Evolutionary conservation across 2,113 vertebrate genomes (phyloP).

Genomic region (Pipa parva): DNA sequence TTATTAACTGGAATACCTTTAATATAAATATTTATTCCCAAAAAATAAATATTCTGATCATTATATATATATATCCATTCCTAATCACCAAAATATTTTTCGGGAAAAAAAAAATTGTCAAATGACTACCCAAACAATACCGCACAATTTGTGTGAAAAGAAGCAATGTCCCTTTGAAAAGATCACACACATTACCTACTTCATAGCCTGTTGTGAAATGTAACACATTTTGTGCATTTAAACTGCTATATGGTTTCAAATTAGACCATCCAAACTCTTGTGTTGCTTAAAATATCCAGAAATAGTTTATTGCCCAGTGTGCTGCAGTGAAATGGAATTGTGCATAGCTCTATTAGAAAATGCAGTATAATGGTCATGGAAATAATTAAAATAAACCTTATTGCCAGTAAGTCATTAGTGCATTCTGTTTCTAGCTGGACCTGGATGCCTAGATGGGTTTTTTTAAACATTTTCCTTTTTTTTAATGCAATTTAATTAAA

Average conservation of each 20-base stretch:
- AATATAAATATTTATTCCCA: too few species aligned
- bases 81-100: too few species aligned
- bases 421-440: background rate
- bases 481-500: conserved; percentile 29
- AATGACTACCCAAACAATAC: too few species aligned
- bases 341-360: conserved; percentile 1
- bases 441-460: conserved; percentile 12
- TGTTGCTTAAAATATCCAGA: conserved; percentile 4
- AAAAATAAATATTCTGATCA: too few species aligned
- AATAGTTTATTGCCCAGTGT: conserved; percentile 17
- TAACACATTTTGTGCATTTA: background rate
- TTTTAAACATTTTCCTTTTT: conserved; percentile 29
- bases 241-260: conserved; percentile 1
- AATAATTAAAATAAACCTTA: background rate
- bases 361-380: conserved; percentile 12
- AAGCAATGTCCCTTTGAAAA: background rate
- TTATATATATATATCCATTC: too few species aligned
- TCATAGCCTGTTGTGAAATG: background rate
- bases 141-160: too few species aligned
- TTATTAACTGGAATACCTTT: too few species aligned
- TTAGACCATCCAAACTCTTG: background rate
- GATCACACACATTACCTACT: background rate
- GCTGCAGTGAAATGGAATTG: conserved; percentile 15
- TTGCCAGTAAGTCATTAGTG: conserved; percentile 24
- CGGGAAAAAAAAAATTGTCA: too few species aligned